These are phyloP conservation scores for Lypha dubia DNA, from an alignment of 2,888 invertebrate genomes.

Conservation along the genomic window DNA sequence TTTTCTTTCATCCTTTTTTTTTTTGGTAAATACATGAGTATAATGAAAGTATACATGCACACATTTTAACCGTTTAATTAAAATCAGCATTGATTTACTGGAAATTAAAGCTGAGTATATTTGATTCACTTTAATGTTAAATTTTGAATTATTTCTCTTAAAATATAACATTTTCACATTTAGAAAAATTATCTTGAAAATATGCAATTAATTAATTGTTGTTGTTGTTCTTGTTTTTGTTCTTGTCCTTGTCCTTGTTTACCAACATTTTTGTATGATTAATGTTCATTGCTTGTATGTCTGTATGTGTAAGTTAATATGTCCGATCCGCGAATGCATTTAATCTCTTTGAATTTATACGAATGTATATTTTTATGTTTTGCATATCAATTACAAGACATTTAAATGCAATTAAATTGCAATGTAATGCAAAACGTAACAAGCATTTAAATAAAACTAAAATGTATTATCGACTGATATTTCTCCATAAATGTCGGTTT, in stretches of 20 bases:
- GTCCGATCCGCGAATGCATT: constrained; percentile 24
- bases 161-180: background rate
- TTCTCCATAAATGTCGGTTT: constrained; percentile 5
- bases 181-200: constrained; percentile 1
- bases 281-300: constrained; percentile 43
- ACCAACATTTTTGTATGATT: constrained; percentile 40
- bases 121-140: background rate
- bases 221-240: too few species aligned
- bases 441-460: constrained; percentile 68
- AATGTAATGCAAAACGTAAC: constrained; percentile 72
- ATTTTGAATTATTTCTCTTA: background rate
- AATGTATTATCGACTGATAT: constrained; percentile 52
- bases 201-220: constrained; percentile 12
- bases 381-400: constrained; percentile 72
- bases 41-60: background rate
- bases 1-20: too few species aligned
- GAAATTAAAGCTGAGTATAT: background rate
- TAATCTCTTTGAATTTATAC: constrained; percentile 25
- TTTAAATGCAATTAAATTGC: constrained; percentile 72
- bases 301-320: constrained; percentile 43
- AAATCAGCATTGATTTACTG: background rate
- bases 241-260: too few species aligned
- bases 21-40: background rate
- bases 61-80: background rate
- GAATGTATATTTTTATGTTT: constrained; percentile 60